phyloP scores from a whole-genome alignment of 2,113 vertebrate genomes.

The Strix aluco region DNA sequence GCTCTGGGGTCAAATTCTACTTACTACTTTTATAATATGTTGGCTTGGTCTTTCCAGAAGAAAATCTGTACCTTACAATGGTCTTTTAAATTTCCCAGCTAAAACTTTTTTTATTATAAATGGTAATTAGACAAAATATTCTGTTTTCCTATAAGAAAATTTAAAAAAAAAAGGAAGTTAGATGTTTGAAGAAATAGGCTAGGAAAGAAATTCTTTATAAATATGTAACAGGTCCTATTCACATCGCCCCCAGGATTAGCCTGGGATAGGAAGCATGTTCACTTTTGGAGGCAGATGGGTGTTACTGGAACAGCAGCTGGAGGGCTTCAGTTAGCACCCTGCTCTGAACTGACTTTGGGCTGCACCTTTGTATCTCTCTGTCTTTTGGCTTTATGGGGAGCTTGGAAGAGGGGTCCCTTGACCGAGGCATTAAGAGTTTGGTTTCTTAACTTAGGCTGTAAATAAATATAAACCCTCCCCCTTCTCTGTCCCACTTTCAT shows the following conservation, averaged over 20 bases:
- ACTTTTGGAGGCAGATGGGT: accelerated
- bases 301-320: not conserved
- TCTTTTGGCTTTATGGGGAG: not conserved
- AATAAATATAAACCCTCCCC: not conserved
- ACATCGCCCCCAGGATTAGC: not conserved
- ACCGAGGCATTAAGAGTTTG: not conserved
- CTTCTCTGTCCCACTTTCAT: not conserved
- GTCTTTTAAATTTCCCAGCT: not conserved
- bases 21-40: not conserved
- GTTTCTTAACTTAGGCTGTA: not conserved
- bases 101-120: not conserved
- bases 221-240: not conserved
- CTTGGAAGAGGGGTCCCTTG: not conserved
- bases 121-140: not conserved
- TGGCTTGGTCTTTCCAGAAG: not conserved
- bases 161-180: not conserved
- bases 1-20: not conserved
- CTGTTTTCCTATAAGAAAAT: not conserved
- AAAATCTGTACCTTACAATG: not conserved
- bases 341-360: not conserved
- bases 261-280: not conserved
- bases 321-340: not conserved
- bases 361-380: not conserved
- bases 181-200: not conserved
- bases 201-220: not conserved